These are phyloP conservation scores for Nephrotoma guestfalica DNA, from an alignment of 2,888 invertebrate genomes.

Conservation along the genomic window DNA sequence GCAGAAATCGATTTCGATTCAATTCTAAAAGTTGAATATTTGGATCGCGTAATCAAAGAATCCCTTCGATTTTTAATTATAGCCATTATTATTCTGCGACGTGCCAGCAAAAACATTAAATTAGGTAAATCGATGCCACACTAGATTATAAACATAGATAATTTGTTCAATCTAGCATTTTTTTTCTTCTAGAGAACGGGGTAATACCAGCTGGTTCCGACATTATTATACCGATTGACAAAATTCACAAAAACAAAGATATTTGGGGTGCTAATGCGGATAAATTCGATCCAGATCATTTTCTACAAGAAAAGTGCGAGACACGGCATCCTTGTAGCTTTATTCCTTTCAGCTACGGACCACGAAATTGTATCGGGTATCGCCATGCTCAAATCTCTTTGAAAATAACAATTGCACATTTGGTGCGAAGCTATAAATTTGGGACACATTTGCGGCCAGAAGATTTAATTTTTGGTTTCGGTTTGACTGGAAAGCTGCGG, in stretches of 20 bases:
- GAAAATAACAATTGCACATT: background rate
- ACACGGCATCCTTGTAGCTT: background rate
- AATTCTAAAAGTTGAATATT: background rate
- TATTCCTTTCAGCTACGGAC: background rate
- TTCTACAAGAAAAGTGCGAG: background rate
- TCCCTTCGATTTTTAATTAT: background rate
- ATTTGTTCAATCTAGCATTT: background rate
- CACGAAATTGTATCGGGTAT: background rate
- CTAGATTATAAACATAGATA: background rate
- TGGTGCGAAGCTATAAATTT: background rate
- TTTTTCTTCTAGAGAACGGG: background rate
- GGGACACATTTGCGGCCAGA: background rate
- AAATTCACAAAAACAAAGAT: background rate
- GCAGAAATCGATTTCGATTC: background rate
- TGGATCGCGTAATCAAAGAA: background rate
- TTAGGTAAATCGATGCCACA: background rate
- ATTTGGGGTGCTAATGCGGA: background rate
- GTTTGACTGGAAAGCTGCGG: background rate
- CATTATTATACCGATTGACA: background rate
- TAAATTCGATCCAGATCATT: background rate
- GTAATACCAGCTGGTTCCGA: background rate
- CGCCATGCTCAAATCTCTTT: background rate
- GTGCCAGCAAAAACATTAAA: background rate
- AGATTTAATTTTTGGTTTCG: background rate
- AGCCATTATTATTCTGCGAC: background rate